Evolutionary conservation across 2,888 invertebrate species (phyloP).

Genomic region (Pemphredon lugubris): DNA sequence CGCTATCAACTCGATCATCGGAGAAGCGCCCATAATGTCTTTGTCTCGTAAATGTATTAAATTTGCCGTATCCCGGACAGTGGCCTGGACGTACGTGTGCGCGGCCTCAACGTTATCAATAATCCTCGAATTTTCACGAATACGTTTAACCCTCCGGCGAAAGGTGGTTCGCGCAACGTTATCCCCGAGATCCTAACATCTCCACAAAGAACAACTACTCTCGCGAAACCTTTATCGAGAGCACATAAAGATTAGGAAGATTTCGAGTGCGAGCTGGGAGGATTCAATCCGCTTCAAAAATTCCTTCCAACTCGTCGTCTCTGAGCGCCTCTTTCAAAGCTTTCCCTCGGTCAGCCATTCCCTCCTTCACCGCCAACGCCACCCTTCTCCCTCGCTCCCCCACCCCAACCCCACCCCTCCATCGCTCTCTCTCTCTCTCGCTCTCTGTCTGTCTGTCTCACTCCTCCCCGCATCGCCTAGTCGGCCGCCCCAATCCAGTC

Average conservation of each 20-base stretch:
- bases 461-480: constrained; percentile 19
- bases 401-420: constrained; percentile 39
- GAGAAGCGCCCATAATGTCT: no score
- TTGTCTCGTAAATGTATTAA: no score
- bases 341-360: constrained; percentile 61
- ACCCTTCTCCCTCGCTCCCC: constrained; percentile 14
- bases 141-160: no score
- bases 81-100: no score
- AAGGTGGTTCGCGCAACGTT: no score
- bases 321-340: constrained; percentile 60
- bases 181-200: no score
- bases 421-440: no score
- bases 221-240: not conserved
- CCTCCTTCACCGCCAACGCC: constrained; percentile 51
- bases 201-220: no score
- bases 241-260: constrained; percentile 8
- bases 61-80: no score
- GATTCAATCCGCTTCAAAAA: constrained; percentile 37
- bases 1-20: no score
- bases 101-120: no score
- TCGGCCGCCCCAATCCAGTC: constrained; percentile 41
- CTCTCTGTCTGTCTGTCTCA: not conserved
- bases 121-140: no score
- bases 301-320: constrained; percentile 28
- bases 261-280: constrained; percentile 8